Base-by-base conservation (phyloP, 2,888 invertebrate genomes). In the Rhagium mordax region DNA sequence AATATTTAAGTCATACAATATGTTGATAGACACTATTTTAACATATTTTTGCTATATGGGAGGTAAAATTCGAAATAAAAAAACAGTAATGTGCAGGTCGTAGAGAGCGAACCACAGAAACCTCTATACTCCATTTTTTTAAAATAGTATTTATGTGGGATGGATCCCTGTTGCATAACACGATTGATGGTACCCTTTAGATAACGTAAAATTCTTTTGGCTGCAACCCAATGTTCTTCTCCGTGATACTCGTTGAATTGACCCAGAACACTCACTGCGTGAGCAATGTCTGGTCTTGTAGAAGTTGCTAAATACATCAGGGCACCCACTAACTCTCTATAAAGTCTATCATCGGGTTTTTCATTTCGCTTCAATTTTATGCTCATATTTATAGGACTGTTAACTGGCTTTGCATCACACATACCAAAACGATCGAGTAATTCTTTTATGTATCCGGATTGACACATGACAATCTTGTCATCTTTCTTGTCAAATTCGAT, bases 381-480 rank as follows among this genome's bases (percentile, higher is more conserved):
- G 47, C 53, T 24, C 0, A 29, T 20, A 24, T 65, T 47, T 21
- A 66, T 71, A 3, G 80, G 83, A 15, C 81, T 82, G 51, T 64
- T 62, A 2, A 81, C 81, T 49, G 81, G 72, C 33, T 84, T 82
- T 18, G 76, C 79, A 55, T 83, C 71, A 13, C 71, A 68, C 83
- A 84, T 83, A 27, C 75, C 71, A 70, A 81, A 84, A n/a, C 79
- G 60, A 53, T 75, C 66, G 29, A 83, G 64, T 13, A 82, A 20
- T n/a, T 81, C 78, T 4, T 61, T 68, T 33, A 83, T 76, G 55
- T 83, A 82, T n/a, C 74, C 75, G 21, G 53, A 67, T 68, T 83
- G 81, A 48, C 72, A 18, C 47, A 78, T 48, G 16, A 13, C n/a
- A 21, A 78, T 75, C 69, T 51, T 60, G 27, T 67, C 68, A 13